Evolutionary conservation across 92 coral and sea anemone genomes (phyloP).

Genomic region (Epizoanthus illoricatus): DNA sequence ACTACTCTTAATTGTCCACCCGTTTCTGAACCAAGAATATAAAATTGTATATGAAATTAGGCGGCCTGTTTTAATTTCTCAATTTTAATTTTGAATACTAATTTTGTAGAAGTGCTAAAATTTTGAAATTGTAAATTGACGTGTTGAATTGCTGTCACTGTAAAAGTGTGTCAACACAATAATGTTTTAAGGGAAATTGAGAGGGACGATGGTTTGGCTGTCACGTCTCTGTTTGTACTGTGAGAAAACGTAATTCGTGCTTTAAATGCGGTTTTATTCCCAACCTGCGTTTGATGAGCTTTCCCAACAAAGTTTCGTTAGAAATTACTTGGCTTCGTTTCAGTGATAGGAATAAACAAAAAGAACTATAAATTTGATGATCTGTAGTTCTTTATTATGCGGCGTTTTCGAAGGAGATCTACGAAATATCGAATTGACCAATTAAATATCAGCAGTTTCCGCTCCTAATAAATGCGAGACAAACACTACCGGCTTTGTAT

Average conservation of each 20-base stretch:
- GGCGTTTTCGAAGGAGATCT: constrained; percentile 27
- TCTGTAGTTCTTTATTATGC: background rate
- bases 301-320: background rate
- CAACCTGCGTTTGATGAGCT: background rate
- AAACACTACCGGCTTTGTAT: background rate
- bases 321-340: background rate
- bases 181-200: constrained; percentile 3
- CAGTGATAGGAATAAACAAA: background rate
- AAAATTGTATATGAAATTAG: background rate
- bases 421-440: constrained; percentile 37
- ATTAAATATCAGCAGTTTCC: constrained; percentile 42
- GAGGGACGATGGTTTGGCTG: background rate
- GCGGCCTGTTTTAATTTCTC: constrained; percentile 11
- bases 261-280: background rate
- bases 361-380: background rate
- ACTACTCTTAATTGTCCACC: background rate
- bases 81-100: constrained; percentile 14
- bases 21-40: background rate
- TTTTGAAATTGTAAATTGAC: constrained; percentile 1
- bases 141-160: constrained; percentile 3
- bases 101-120: background rate
- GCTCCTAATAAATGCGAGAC: constrained; percentile 40
- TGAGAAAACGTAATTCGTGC: background rate
- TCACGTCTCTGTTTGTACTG: constrained; percentile 21
- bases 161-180: constrained; percentile 18